phyloP scores from a whole-genome alignment of 2,888 invertebrate species.

The Phlogophora meticulosa region DNA sequence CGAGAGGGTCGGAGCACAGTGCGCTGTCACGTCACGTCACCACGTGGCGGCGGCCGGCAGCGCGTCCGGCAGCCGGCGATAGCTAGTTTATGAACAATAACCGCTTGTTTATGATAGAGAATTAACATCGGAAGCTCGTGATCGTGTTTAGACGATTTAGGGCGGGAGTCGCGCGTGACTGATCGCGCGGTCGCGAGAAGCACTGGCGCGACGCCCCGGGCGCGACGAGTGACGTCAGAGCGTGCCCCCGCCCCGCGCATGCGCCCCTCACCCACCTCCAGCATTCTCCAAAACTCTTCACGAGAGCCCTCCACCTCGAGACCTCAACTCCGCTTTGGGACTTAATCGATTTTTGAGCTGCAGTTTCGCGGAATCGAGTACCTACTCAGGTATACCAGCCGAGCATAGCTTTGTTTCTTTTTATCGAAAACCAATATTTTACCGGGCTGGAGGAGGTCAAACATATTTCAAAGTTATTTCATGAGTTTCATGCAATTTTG shows the following conservation, averaged over 20 bases:
- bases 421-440: conserved; percentile 61
- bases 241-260: conserved; percentile 85
- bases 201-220: conserved; percentile 88
- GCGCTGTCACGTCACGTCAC: conserved; percentile 67
- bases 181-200: conserved; percentile 87
- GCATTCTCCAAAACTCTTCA: conserved; percentile 85
- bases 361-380: conserved; percentile 85
- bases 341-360: conserved; percentile 90
- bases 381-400: conserved; percentile 76
- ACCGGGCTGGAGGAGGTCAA: conserved; percentile 32
- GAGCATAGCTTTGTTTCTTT: conserved; percentile 45
- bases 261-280: conserved; percentile 76
- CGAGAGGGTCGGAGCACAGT: conserved; percentile 62
- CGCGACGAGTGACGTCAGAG: conserved; percentile 88
- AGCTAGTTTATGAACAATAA: conserved; percentile 64
- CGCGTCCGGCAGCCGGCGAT: conserved; percentile 51
- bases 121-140: conserved; percentile 87
- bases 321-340: conserved; percentile 89
- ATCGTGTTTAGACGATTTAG: conserved; percentile 79
- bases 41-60: conserved; percentile 69
- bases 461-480: conserved; percentile 33
- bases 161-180: conserved; percentile 87
- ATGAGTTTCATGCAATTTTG: conserved; percentile 21
- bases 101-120: conserved; percentile 78
- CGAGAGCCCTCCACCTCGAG: conserved; percentile 89